Percentiles rank a stretch among this genome's conserved stretches.
These are phyloP conservation scores for Helicoverpa zea DNA, from an alignment of 1,140 invertebrate genomes.

Conservation along the genomic window DNA sequence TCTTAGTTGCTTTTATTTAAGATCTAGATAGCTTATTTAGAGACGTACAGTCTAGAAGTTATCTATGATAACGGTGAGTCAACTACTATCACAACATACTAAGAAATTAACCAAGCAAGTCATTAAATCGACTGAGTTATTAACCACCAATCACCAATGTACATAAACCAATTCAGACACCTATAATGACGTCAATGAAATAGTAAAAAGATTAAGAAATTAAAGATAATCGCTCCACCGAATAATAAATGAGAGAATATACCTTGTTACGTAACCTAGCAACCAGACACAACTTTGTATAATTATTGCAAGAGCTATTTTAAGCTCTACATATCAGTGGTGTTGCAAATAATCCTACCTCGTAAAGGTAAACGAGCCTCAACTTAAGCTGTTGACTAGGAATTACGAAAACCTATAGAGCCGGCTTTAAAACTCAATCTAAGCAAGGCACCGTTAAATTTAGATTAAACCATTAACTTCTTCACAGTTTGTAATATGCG, in stretches of 20 bases:
- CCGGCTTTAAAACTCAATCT: conserved; percentile 15
- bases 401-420: conserved; percentile 8
- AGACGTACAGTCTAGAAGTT: too few relatives aligned
- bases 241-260: neutral
- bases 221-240: neutral
- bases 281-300: conserved; percentile 6
- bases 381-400: neutral
- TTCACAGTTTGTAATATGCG: neutral
- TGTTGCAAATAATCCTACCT: conserved; percentile 26
- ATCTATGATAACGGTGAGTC: too few relatives aligned
- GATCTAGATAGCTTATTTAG: too few relatives aligned
- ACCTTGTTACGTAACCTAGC: neutral
- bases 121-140: too few relatives aligned
- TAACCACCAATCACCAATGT: too few relatives aligned
- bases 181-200: too few relatives aligned
- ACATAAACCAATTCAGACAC: too few relatives aligned
- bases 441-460: conserved; percentile 19
- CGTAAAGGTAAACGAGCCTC: conserved; percentile 17
- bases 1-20: too few relatives aligned
- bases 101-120: too few relatives aligned
- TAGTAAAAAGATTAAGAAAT: neutral
- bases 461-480: conserved; percentile 25
- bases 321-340: conserved; percentile 35
- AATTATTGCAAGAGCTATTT: conserved; percentile 23
- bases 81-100: too few relatives aligned